Conservation (phyloP, 2,888 invertebrate species). For the Andrena bicolor region DNA sequence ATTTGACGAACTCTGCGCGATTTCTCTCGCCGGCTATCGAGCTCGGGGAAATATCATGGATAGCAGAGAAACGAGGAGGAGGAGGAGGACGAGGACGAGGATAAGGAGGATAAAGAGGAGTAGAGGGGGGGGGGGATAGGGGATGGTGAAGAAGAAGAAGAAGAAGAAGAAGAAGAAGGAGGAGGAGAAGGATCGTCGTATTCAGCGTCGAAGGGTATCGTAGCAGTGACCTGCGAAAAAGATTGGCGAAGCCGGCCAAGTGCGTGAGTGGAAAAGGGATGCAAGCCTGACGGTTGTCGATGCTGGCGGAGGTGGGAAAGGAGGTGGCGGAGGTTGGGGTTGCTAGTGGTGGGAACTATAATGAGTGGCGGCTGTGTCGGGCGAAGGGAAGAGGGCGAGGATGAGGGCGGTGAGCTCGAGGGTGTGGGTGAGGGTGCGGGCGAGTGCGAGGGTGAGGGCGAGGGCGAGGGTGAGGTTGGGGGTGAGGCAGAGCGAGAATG, state of each 20-base stretch:
- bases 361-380: constrained; percentile 75
- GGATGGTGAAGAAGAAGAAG: not conserved
- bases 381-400: constrained; percentile 52
- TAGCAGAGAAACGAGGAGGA: not conserved
- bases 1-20: constrained; percentile 48
- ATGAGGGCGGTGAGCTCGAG: constrained; percentile 57
- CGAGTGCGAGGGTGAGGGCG: constrained; percentile 48
- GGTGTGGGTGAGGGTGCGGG: constrained; percentile 48
- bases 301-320: constrained; percentile 65
- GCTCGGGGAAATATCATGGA: constrained; percentile 24
- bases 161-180: not conserved
- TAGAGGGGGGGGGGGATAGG: not conserved
- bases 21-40: constrained; percentile 32
- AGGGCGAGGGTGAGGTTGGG: not conserved
- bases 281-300: constrained; percentile 62
- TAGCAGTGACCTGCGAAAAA: constrained; percentile 66
- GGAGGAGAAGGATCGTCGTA: not conserved
- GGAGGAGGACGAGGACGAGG: not conserved
- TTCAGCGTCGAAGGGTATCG: constrained; percentile 49
- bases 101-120: not conserved
- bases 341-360: constrained; percentile 78
- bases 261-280: constrained; percentile 67
- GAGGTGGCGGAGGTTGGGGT: constrained; percentile 59
- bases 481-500: not conserved
- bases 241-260: constrained; percentile 71